Evolutionary conservation across 1,140 invertebrate genomes (phyloP).

Genomic region (Drosophila watanabei): DNA sequence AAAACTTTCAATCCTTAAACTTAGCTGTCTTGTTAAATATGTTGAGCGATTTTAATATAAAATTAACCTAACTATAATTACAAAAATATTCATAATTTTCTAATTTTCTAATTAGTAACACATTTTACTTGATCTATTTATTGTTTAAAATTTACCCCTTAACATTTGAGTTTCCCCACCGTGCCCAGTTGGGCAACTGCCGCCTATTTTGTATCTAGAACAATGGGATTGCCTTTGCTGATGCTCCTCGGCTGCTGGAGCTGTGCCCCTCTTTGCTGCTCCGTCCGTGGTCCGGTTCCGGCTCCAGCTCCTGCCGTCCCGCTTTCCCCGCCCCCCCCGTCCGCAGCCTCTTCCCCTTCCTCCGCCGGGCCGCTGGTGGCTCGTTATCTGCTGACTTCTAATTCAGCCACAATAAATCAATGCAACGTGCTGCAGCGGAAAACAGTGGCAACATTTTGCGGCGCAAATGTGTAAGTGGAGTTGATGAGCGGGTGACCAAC

Average conservation of each 20-base stretch:
- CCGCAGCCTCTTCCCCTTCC: neutral
- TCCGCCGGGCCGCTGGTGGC: conserved; percentile 43
- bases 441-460: conserved; percentile 76
- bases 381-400: conserved; percentile 84
- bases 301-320: conserved; percentile 14
- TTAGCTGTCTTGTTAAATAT: too few relatives aligned
- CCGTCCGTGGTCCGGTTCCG: conserved; percentile 4
- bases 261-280: neutral
- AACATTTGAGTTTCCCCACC: neutral
- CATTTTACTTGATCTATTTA: neutral
- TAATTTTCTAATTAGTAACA: too few relatives aligned
- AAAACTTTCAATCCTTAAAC: too few relatives aligned
- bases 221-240: conserved; percentile 54
- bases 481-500: conserved; percentile 62
- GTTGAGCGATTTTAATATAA: too few relatives aligned
- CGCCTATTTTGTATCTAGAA: conserved; percentile 62
- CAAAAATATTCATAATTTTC: too few relatives aligned
- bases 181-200: conserved; percentile 10
- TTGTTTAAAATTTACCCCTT: neutral
- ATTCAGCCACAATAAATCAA: conserved; percentile 83
- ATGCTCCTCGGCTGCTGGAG: conserved; percentile 14
- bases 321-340: neutral
- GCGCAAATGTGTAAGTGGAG: conserved; percentile 81
- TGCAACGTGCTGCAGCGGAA: conserved; percentile 76
- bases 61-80: too few relatives aligned